phyloP scores from a whole-genome alignment of 2,797 vertebrate genomes.

The Rhinella marina region DNA sequence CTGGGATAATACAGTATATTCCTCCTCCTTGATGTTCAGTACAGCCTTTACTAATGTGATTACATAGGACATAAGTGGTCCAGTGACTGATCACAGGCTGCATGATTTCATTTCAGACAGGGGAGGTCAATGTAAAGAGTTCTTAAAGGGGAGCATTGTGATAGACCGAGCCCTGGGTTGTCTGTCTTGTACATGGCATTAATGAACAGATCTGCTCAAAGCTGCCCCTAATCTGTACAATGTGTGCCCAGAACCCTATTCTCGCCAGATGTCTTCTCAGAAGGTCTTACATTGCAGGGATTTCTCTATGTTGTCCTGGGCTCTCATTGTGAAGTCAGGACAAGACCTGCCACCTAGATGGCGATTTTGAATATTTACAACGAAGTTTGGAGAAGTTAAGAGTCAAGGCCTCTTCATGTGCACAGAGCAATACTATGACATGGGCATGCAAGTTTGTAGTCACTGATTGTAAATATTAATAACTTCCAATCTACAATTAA shows the following conservation, averaged over 20 bases:
- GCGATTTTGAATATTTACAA: conserved; percentile 18
- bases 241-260: conserved; percentile 49
- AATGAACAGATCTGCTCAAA: conserved; percentile 58
- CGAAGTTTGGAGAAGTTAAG: not conserved
- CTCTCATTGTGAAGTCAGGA: conserved; percentile 19
- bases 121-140: conserved; percentile 17
- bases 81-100: conserved; percentile 5
- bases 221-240: conserved; percentile 59
- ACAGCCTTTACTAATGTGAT: conserved; percentile 60
- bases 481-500: not conserved
- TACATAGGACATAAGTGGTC: conserved; percentile 50
- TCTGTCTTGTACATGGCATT: conserved; percentile 45
- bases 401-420: not conserved
- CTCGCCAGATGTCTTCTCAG: conserved; percentile 57
- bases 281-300: conserved; percentile 31
- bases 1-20: not conserved
- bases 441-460: no score
- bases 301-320: conserved; percentile 35
- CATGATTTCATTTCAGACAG: conserved; percentile 40
- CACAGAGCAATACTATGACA: not conserved
- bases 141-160: conserved; percentile 39
- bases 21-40: not conserved
- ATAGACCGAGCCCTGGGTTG: conserved; percentile 9
- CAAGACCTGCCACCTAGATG: conserved; percentile 21
- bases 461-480: not conserved